Percentiles rank a stretch among this genome's conserved stretches.
Conservation (phyloP, 2,113 vertebrate genomes). For the Chamaetylas fuelleborni region DNA sequence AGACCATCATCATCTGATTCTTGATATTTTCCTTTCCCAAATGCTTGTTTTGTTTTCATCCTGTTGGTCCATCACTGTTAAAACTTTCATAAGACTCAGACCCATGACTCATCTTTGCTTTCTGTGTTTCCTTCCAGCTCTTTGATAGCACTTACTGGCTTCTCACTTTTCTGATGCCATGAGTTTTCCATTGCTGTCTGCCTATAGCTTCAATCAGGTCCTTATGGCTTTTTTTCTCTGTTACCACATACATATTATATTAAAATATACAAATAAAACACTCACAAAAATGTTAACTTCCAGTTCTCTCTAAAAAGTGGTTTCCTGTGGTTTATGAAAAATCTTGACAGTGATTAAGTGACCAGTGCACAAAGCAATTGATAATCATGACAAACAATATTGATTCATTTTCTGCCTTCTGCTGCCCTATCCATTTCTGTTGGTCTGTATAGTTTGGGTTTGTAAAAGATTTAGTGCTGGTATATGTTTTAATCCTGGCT, state of each 20-base stretch:
- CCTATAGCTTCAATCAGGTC: not conserved
- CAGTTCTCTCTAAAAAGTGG: not conserved
- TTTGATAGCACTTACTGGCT: not conserved
- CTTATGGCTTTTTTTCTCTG: not conserved
- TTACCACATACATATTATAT: not conserved
- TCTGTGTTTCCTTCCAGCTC: not conserved
- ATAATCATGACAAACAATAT: not conserved
- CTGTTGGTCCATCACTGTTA: not conserved
- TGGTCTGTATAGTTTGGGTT: not conserved
- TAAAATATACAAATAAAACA: not conserved
- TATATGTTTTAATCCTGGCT: not conserved
- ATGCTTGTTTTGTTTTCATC: not conserved
- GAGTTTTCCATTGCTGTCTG: not conserved
- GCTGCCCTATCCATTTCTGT: not conserved
- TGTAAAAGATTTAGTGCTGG: not conserved
- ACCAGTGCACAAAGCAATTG: not conserved
- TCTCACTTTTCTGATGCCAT: not conserved
- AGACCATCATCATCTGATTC: not conserved
- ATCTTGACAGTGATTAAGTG: not conserved
- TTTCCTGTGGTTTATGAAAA: not conserved
- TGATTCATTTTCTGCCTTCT: not conserved
- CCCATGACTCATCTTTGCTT: not conserved
- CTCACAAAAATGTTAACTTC: not conserved
- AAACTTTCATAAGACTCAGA: not conserved
- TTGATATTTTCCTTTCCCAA: not conserved